These are phyloP conservation scores for Drosophila lacicola DNA, from an alignment of 2,888 invertebrate species.

Conservation along the genomic window DNA sequence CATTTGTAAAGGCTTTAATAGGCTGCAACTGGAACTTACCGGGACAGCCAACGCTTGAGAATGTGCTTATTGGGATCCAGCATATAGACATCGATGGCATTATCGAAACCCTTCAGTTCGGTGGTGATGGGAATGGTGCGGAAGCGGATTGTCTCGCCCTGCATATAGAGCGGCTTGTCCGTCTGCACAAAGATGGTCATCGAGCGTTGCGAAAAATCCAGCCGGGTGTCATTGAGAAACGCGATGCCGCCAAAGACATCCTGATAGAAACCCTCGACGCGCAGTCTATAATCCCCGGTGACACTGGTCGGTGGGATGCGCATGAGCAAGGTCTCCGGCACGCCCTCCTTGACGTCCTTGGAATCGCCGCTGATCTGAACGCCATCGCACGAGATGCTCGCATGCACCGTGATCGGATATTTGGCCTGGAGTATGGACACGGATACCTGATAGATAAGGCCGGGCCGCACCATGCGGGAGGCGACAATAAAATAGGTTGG, in stretches of 20 bases:
- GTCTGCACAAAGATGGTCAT: slow-evolving; percentile 98
- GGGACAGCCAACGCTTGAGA: slow-evolving; percentile 96
- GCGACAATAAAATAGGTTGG: slow-evolving; percentile 96
- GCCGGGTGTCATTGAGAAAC: slow-evolving; percentile 94
- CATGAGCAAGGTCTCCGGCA: slow-evolving; percentile 95
- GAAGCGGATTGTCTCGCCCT: slow-evolving; percentile 95
- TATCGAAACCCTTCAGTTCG: slow-evolving; percentile 95
- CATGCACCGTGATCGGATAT: slow-evolving; percentile 92
- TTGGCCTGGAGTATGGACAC: slow-evolving; percentile 93
- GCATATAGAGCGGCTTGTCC: slow-evolving; percentile 97
- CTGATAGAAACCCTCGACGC: slow-evolving; percentile 91
- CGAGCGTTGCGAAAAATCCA: slow-evolving; percentile 94
- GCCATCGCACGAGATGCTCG: slow-evolving; percentile 95
- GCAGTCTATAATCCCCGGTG: slow-evolving; percentile 92
- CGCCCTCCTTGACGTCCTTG: slow-evolving; percentile 93
- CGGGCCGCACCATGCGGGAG: slow-evolving; percentile 95
- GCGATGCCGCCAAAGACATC: slow-evolving; percentile 92
- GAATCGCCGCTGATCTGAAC: slow-evolving; percentile 94
- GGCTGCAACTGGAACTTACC: slow-evolving; percentile 80
- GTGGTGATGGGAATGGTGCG: slow-evolving; percentile 97
- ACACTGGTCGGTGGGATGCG: slow-evolving; percentile 94
- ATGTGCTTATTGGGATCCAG: slow-evolving; percentile 94
- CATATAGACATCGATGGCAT: slow-evolving; percentile 96
- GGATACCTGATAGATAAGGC: slow-evolving; percentile 94
- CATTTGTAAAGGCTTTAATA: no score